Base-by-base conservation (phyloP, 2,797 vertebrate genomes). In the Gymnoscopelus microlampas region DNA sequence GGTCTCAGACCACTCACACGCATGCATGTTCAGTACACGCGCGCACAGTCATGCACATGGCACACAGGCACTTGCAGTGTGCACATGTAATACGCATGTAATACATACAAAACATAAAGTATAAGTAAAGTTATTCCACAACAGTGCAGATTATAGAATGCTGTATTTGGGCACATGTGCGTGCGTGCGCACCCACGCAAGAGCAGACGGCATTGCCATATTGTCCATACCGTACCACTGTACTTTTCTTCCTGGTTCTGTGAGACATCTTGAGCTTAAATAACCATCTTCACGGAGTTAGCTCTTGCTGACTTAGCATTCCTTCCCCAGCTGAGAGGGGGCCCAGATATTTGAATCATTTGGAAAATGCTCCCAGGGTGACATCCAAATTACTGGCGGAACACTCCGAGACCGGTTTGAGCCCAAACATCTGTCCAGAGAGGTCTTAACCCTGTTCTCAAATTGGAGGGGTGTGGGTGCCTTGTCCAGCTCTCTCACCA, bases 341-440 rank as follows among this genome's bases (percentile, higher is more conserved):
- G 78, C 51, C 66, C 80, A 84, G 82, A 83, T 84, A 90, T 90
- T 74, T 79, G 72, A 92, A 85, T 74, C 79, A 92, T 92, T 88
- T 76, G n/a, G 77, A 86, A 76, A 90, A 93, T 92, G 85, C 88
- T 86, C 79, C 63, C 82, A 84, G 87, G 83, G 79, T 85, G 80
- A 85, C 83, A 84, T 89, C 78, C 47, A 56, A 87, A 84, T 89
- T 71, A 85, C 76, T 82, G 54, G 53, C 68, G 70, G 63, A 84
- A 80, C 71, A 44, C 79, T 67, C 19, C 4, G 60, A 69, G 66
- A 84, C 76, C 71, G 78, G 68, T 82, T 73, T 86, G 78, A 88
- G 76, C 79, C 77, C 73, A 70, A 87, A 91, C 91, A 91, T 93
- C 91, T 92, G 92, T 82, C 78, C 75, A 32, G 66, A 32, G 66